Conservation (phyloP, 2,797 vertebrate species). For the Sternotherus odoratus region DNA sequence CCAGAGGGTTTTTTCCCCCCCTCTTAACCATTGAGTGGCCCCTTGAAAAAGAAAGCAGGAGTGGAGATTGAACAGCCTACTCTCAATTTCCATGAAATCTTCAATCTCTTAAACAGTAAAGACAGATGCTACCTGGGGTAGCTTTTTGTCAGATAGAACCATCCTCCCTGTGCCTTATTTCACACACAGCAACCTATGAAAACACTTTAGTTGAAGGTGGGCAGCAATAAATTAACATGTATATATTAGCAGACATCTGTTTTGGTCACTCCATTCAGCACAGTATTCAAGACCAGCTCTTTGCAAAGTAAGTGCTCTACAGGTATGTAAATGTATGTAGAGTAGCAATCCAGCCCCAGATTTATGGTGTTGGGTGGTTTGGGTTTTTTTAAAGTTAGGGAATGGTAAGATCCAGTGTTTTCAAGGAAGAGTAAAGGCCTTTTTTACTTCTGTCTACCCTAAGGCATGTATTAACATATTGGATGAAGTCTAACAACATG, state of each 20-base stretch:
- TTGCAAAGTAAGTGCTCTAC: neutral
- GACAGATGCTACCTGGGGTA: neutral
- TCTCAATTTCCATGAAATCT: neutral
- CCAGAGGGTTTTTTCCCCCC: neutral
- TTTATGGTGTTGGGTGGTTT: neutral
- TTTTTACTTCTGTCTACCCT: neutral
- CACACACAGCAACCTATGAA: neutral
- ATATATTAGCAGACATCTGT: neutral
- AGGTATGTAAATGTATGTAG: neutral
- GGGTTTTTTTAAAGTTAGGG: neutral
- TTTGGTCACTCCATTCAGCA: neutral
- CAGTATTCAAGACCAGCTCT: neutral
- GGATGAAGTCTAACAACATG: neutral
- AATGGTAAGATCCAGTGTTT: neutral
- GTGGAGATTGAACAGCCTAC: neutral
- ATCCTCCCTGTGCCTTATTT: neutral
- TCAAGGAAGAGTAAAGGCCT: neutral
- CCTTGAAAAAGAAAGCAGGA: neutral
- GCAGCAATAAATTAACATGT: neutral
- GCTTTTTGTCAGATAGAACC: neutral
- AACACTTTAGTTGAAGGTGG: neutral
- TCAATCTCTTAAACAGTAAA: neutral
- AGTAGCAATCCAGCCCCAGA: neutral
- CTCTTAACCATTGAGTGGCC: neutral
- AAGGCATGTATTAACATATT: neutral